Evolutionary conservation across 37 sponge, comb jelly and placozoan genomes (phyloP), one percentile per base, ranked within the genome.

Genomic region (Diacarnus erythraeanus): DNA sequence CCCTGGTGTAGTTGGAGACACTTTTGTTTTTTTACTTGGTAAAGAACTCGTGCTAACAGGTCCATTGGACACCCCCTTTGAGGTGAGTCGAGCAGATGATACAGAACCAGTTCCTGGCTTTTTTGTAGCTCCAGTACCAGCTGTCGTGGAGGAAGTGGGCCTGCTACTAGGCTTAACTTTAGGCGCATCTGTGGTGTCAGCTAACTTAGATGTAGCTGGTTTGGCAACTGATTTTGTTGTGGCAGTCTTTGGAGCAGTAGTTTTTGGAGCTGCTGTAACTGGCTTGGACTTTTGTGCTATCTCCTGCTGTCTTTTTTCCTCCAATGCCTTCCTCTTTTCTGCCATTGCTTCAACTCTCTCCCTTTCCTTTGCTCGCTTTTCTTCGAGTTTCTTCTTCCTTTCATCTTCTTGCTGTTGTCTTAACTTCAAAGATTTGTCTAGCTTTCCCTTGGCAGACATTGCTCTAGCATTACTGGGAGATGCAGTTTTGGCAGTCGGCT

Each of bases 351-450:
- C 54, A 43, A 10, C 27, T 57, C 60, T 76, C 61, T 76, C 42
- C n/a, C 8, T 23, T 22, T 79, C 79, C 33, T 36, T 43, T 12
- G 57, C 57, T 27, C 43, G 33, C 51, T 79, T 79, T 30, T 56
- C 69, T 47, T 68, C 69, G 56, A 47, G 9, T 26, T 42, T 68
- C 51, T 67, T 67, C 69, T 68, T 68, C n/a, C 38, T 38, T 22
- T 57, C 69, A 15, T 25, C 79, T 57, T 68, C 79, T 30, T 68
- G 68, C 36, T 79, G 68, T 57, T 79, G 69, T 4, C 25, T 67
- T 0, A 79, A 37, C 69, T 68, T 67, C 38, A 56, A 68, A 5
- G 69, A 37, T 42, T 42, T 79, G 12, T 47, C 79, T 43, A 34
- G 21, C 57, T 68, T 79, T 57, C 43, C 69, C 9, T 65, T 65